These are phyloP conservation scores for Scaptomyza montana DNA, from an alignment of 1,140 invertebrate species.

Conservation along the genomic window DNA sequence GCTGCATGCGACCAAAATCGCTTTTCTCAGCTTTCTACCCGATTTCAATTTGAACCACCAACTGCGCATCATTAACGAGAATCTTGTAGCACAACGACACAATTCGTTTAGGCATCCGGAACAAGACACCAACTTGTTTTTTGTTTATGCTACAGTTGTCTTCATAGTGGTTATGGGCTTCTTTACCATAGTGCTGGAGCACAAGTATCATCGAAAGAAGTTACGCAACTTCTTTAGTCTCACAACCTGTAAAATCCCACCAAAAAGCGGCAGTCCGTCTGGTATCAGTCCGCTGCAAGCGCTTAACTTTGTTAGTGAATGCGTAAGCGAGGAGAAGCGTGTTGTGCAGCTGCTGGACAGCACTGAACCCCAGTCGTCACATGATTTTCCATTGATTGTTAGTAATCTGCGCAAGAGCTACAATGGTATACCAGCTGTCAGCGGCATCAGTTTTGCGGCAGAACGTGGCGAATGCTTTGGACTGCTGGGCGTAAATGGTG, in stretches of 20 bases:
- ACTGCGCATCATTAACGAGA: conserved; percentile 75
- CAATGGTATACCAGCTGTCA: conserved; percentile 86
- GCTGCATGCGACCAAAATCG: conserved; percentile 63
- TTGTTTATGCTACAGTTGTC: conserved; percentile 54
- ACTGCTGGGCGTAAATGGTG: conserved; percentile 91
- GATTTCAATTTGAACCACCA: conserved; percentile 83
- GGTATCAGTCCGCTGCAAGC: background rate
- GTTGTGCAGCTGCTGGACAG: conserved; percentile 44
- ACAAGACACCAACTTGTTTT: conserved; percentile 47
- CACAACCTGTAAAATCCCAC: conserved; percentile 10
- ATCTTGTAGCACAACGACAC: conserved; percentile 53
- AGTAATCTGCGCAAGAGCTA: conserved; percentile 74
- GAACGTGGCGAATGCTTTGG: conserved; percentile 93
- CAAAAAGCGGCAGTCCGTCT: conserved; percentile 16
- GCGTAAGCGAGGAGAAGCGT: conserved; percentile 38
- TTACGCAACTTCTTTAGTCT: conserved; percentile 34
- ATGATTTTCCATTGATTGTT: conserved; percentile 68
- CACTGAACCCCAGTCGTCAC: background rate
- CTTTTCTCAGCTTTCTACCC: conserved; percentile 67
- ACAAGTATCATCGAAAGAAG: conserved; percentile 58
- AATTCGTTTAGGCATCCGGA: background rate
- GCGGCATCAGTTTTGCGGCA: conserved; percentile 89
- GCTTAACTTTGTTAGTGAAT: conserved; percentile 44
- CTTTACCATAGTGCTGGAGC: conserved; percentile 66
- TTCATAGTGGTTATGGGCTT: conserved; percentile 54